These are phyloP conservation scores for Thera obeliscata DNA, from an alignment of 2,888 invertebrate species.

Conservation along the genomic window DNA sequence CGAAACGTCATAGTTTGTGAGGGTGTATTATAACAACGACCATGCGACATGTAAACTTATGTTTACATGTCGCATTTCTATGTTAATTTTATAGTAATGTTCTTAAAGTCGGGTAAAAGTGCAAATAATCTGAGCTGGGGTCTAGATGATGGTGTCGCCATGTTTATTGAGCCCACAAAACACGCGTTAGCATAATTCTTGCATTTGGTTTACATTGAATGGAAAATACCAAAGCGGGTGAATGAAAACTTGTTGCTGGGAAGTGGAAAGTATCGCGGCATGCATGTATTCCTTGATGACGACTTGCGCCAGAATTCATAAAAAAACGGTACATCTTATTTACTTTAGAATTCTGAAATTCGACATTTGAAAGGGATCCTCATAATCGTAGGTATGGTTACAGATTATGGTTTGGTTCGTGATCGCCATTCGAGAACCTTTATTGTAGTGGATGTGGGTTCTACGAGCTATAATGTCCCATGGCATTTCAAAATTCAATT, in stretches of 20 bases:
- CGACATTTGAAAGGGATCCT: no score
- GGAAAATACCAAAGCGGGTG: constrained; percentile 27
- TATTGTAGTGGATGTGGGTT: no score
- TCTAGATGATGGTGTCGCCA: constrained; percentile 53
- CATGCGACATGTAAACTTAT: constrained; percentile 29
- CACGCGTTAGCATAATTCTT: constrained; percentile 73
- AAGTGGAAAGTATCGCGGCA: neutral
- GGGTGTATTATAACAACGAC: constrained; percentile 36
- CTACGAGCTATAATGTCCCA: no score
- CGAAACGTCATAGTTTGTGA: constrained; percentile 33
- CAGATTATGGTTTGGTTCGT: no score
- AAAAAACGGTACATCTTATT: no score
- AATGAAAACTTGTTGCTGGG: constrained; percentile 46
- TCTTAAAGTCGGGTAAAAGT: constrained; percentile 77
- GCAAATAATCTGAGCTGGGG: constrained; percentile 60
- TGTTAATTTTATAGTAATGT: constrained; percentile 73
- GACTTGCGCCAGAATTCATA: neutral
- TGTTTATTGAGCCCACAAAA: constrained; percentile 59
- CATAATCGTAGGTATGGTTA: no score
- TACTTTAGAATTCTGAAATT: no score
- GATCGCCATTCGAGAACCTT: no score
- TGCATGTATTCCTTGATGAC: neutral
- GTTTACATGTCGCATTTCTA: constrained; percentile 61
- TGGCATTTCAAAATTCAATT: no score
- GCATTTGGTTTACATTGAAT: constrained; percentile 53